Base-by-base conservation (phyloP, 2,797 vertebrate genomes). In the Lepidocolaptes lacrymiger region DNA sequence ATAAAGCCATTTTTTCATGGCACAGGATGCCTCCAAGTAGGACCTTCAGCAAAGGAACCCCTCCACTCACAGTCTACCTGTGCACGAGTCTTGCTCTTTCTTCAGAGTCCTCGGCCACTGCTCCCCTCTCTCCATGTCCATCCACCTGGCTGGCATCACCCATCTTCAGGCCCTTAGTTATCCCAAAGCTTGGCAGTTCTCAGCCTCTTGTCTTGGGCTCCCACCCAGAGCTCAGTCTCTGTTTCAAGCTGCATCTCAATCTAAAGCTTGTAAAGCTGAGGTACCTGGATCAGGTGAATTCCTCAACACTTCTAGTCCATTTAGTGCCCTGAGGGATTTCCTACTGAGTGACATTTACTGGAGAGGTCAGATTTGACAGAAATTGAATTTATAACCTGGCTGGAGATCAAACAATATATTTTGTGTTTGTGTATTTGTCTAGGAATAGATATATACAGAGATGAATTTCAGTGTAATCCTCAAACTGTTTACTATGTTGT, bases 161-260 rank as follows among this genome's bases (percentile, higher is more conserved):
- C 6, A 4, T 59, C 4, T 8, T 72, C 34, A 12, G 19, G 34
- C 15, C 18, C 28, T 32, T 72, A 16, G 39, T 66, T 72, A 27
- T 72, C 52, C 18, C 44, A 5, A 12, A 27, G 18, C 3, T 20
- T 46, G 58, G 21, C 21, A 14, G 20, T 32, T 77, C 73, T 32
- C 0, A 1, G 39, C 15, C 12, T 36, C 6, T 59, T 46, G 30
- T 52, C 10, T 0, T 0, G 0, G 8, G 2, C 15, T 72, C 51
- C 18, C 52, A 12, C 12, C 7, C 8, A 21, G 66, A 59, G 26
- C 44, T 77, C 59, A n/a, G 6, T 46, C 32, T 46, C 10, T 43
- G 62, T 34, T 64, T 64, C 32, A 14, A 12, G n/a, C 23, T 72
- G 13, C 59, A 37, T 64, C 36, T 79, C 37, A 37, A 2, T 58